Evolutionary conservation across 1,140 invertebrate species (phyloP), one percentile per base, ranked within the genome.

Genomic region (Trachymyrmex cornetzi): DNA sequence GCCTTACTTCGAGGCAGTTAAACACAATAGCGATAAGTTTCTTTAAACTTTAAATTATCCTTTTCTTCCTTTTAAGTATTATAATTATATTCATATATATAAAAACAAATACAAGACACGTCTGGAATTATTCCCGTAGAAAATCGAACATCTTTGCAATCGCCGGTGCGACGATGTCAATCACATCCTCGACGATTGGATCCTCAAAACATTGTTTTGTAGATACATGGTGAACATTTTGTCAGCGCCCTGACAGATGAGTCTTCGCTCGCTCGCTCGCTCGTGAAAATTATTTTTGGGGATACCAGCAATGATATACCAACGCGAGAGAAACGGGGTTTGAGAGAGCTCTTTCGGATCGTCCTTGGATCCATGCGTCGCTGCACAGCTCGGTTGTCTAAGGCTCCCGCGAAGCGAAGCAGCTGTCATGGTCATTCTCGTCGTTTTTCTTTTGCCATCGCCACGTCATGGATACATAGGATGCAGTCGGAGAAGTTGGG

Each of bases 351-450:
- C 57, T 50, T 55, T 48, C 34, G 64, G 34, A 82, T 53, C 44
- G 59, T 87, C 85, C 77, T 87, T 87, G 86, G 48, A 75, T 53
- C 14, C 27, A 57, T 57, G 11, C 19, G 66, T 50, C 27, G 30
- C 63, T 63, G 80, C 53, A 59, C 30, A 22, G 44, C 53, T 86
- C 71, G 63, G 63, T 89, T 84, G 86, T 89, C 86, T 85, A 87
- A 59, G 74, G 64, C 80, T 64, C 63, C 74, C 80, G 67, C 86
- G 55, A 87, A 57, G 72, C 5, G n/a, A 85, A 64, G 59, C 86
- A 87, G 88, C 88, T 87, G 80, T 89, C 85, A 87, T 71, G 57
- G 64, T 89, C 86, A 61, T 87, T 85, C 80, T 74, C 72, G 64
- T 27, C 57, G 9, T 59, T 61, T 77, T 67, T 82, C 77, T 80